phyloP scores from a whole-genome alignment of 2,888 invertebrate species.

The Apamea epomidion region DNA sequence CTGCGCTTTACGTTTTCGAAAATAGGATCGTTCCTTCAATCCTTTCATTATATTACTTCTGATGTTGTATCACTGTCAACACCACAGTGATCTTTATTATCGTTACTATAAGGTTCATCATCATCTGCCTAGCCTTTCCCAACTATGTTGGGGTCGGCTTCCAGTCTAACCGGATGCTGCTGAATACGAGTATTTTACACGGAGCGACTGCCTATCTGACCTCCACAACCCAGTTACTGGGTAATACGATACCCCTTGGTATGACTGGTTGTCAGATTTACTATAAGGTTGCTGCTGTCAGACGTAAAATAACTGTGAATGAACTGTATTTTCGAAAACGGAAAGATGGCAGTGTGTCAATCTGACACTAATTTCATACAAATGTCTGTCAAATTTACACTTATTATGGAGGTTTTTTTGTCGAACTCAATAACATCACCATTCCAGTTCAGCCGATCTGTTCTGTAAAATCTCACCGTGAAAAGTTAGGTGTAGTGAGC shows the following conservation, averaged over 20 bases:
- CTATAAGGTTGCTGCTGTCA: too few species aligned
- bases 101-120: not conserved
- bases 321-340: not conserved
- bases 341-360: not conserved
- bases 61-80: not conserved
- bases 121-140: not conserved
- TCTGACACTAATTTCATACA: not conserved
- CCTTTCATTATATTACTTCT: not conserved
- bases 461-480: too few species aligned
- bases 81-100: not conserved
- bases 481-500: too few species aligned
- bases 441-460: not conserved
- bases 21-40: not conserved
- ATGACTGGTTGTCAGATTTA: too few species aligned
- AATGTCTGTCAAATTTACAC: not conserved
- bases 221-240: not conserved
- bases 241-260: not conserved
- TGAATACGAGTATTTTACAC: too few species aligned
- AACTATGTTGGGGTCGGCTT: not conserved
- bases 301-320: too few species aligned
- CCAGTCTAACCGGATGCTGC: not conserved
- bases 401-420: too few species aligned
- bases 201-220: not conserved
- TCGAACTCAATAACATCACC: not conserved
- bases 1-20: not conserved